Percentiles rank a stretch among this genome's conserved stretches.
phyloP scores from a whole-genome alignment of 64 coral and sea anemone genomes.

The Cladopsammia gracilis region DNA sequence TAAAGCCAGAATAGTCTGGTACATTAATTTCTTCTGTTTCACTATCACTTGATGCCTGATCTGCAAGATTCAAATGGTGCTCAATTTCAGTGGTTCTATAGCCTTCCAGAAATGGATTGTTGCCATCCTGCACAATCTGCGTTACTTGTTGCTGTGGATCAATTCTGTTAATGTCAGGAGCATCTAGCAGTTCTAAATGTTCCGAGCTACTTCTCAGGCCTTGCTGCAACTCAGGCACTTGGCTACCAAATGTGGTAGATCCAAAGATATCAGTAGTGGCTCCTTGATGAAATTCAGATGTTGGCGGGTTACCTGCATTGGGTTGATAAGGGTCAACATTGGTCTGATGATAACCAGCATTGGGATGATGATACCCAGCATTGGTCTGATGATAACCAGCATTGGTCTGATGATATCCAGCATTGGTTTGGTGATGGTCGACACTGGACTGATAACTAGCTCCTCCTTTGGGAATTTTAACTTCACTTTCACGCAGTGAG shows the following conservation, averaged over 20 bases:
- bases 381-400: not conserved
- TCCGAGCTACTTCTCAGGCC: not conserved
- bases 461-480: not conserved
- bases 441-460: not conserved
- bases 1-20: not conserved
- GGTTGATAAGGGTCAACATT: not conserved
- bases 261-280: slow-evolving; percentile 23
- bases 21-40: slow-evolving; percentile 3
- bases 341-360: not conserved
- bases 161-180: not conserved
- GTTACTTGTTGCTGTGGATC: not conserved
- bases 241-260: slow-evolving; percentile 28
- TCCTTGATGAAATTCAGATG: slow-evolving; percentile 2
- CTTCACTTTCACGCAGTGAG: slow-evolving; percentile 31
- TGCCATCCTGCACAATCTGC: slow-evolving; percentile 19
- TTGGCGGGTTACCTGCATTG: not conserved
- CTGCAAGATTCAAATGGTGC: not conserved
- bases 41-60: slow-evolving; percentile 34
- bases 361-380: not conserved
- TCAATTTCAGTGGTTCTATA: slow-evolving; percentile 25
- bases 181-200: not conserved
- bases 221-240: slow-evolving; percentile 3
- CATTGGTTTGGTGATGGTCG: not conserved
- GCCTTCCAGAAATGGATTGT: slow-evolving; percentile 23
- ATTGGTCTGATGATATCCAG: not conserved